Percentiles rank a stretch among this genome's conserved stretches.
phyloP scores from a whole-genome alignment of 1,140 invertebrate genomes.

The Saccostrea echinata region DNA sequence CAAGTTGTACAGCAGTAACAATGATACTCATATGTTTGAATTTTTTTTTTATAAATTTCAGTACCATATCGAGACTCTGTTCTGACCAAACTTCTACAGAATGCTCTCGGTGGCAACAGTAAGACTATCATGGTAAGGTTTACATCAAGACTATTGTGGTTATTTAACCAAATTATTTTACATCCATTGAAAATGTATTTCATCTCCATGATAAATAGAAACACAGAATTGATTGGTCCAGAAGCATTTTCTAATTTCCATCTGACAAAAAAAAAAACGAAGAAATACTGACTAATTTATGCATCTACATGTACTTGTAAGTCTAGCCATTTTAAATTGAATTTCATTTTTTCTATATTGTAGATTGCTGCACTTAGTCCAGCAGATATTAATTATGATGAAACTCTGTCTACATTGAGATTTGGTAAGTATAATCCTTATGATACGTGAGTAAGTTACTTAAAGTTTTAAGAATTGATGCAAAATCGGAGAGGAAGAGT shows the following conservation, averaged over 20 bases:
- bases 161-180: neutral
- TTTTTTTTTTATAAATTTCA: conserved; percentile 57
- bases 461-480: no score
- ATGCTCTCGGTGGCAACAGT: conserved; percentile 85
- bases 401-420: conserved; percentile 84
- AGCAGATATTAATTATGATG: conserved; percentile 85
- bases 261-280: no score
- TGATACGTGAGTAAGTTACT: neutral
- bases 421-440: conserved; percentile 80
- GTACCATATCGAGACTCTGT: conserved; percentile 85
- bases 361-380: conserved; percentile 85
- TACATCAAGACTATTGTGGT: neutral
- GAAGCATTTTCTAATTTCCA: no score
- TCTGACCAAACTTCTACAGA: conserved; percentile 84
- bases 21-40: neutral
- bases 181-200: no score
- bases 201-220: no score
- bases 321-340: no score
- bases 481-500: no score
- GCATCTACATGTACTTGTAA: no score
- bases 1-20: no score
- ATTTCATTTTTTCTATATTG: conserved; percentile 19
- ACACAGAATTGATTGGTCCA: no score
- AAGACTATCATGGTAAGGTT: conserved; percentile 84
- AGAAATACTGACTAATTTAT: no score